A percentile compares a stretch with the other conserved stretches of the same genome.
Conservation (phyloP, 2,797 vertebrate genomes). For the Protosalanx chinensis region DNA sequence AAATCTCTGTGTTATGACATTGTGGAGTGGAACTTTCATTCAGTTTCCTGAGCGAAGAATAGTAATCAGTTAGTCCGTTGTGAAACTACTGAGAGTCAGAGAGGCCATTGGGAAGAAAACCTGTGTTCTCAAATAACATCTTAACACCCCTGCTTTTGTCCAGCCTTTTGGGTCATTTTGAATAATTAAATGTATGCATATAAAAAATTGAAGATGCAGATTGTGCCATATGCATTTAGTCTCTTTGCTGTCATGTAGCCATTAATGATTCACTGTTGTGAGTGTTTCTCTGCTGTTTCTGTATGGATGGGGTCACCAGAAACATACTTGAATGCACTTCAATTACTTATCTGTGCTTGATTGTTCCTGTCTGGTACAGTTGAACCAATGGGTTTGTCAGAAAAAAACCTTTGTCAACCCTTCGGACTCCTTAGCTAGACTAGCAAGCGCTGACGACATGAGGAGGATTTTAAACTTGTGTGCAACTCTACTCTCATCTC, state of each 20-base stretch:
- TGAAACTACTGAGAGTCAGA: too few relatives aligned
- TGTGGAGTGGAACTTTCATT: too few relatives aligned
- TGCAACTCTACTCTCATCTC: background rate
- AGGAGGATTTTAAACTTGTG: background rate
- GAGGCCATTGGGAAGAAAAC: background rate
- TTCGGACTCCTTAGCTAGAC: background rate
- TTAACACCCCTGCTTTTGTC: slow-evolving; percentile 42
- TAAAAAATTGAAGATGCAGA: slow-evolving; percentile 64
- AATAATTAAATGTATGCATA: slow-evolving; percentile 61
- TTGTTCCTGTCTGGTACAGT: background rate
- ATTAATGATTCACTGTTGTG: slow-evolving; percentile 58
- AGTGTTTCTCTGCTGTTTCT: slow-evolving; percentile 4
- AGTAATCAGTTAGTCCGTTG: background rate
- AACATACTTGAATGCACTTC: background rate
- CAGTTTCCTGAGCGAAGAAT: too few relatives aligned
- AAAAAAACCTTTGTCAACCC: background rate
- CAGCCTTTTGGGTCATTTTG: slow-evolving; percentile 36
- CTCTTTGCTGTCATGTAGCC: slow-evolving; percentile 45
- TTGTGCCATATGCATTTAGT: slow-evolving; percentile 50
- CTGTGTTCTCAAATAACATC: background rate
- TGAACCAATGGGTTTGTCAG: background rate
- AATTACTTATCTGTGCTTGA: background rate
- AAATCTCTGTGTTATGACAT: too few relatives aligned
- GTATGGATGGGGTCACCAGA: background rate
- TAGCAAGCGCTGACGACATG: background rate